These are phyloP conservation scores for Eupelmus urozonus DNA, from an alignment of 2,888 invertebrate genomes.

Conservation along the genomic window DNA sequence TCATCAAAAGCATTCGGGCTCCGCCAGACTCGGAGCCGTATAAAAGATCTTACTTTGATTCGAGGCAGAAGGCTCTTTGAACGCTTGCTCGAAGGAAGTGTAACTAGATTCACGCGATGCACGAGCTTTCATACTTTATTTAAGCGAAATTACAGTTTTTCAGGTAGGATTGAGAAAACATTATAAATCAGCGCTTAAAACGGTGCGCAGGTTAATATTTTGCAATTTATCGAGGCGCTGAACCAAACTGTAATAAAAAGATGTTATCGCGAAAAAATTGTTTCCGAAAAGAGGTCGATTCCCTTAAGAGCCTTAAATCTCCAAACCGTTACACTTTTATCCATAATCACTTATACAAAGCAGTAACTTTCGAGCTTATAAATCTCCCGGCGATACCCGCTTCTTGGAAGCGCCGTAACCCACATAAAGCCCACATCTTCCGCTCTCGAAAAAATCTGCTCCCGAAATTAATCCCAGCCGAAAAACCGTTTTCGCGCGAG, in stretches of 20 bases:
- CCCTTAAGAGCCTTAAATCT: not conserved
- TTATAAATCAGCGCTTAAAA: too few relatives aligned
- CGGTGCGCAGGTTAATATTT: too few relatives aligned
- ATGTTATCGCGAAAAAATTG: too few relatives aligned
- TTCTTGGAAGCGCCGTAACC: not conserved
- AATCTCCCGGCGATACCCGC: not conserved
- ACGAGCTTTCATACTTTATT: too few relatives aligned
- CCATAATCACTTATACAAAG: not conserved
- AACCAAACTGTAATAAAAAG: too few relatives aligned
- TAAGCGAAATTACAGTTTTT: too few relatives aligned
- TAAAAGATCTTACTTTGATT: not conserved
- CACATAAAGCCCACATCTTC: too few relatives aligned
- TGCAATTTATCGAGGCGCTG: too few relatives aligned
- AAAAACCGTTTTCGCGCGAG: not conserved
- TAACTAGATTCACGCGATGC: too few relatives aligned
- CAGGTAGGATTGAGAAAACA: too few relatives aligned
- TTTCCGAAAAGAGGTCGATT: conserved; percentile 10
- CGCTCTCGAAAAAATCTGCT: too few relatives aligned
- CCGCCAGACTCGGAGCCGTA: not conserved
- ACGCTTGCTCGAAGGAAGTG: not conserved
- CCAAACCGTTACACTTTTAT: conserved; percentile 24
- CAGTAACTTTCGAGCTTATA: conserved; percentile 10
- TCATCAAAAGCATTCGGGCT: not conserved
- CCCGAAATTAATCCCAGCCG: too few relatives aligned
- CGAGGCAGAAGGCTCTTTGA: not conserved